A percentile compares a stretch with the other conserved stretches of the same genome.
Conservation (phyloP, 2,113 vertebrate species). For the Nyctibius bracteatus region DNA sequence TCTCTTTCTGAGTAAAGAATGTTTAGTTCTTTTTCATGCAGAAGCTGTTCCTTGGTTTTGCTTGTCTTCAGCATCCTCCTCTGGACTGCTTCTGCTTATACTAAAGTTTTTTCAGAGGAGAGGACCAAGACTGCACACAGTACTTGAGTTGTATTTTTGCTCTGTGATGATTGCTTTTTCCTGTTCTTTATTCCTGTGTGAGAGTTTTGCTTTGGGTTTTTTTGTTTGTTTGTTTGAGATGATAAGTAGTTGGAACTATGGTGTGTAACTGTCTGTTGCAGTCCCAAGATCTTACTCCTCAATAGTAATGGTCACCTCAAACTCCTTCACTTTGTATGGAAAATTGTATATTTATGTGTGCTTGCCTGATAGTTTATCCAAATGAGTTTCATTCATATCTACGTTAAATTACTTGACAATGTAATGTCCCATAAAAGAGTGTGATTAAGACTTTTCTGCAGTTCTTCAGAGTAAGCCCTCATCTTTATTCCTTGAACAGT, state of each 20-base stretch:
- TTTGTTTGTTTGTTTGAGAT: not conserved
- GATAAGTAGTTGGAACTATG: not conserved
- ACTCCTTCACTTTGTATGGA: not conserved
- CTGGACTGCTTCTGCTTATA: not conserved
- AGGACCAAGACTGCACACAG: not conserved
- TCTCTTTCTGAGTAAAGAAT: not conserved
- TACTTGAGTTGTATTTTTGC: not conserved
- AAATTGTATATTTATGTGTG: not conserved
- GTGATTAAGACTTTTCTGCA: not conserved
- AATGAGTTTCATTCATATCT: not conserved
- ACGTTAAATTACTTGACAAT: not conserved
- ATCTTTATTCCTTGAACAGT: not conserved
- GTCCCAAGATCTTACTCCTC: not conserved
- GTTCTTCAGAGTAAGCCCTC: not conserved
- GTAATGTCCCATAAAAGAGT: not conserved
- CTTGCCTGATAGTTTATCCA: not conserved
- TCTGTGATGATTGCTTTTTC: not conserved
- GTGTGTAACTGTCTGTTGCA: not conserved
- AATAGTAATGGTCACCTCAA: not conserved
- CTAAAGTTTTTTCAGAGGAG: not conserved
- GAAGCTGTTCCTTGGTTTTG: not conserved
- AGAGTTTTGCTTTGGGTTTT: not conserved
- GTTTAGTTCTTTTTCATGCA: not conserved
- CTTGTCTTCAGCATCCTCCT: not conserved
- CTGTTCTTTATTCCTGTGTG: not conserved